These are phyloP conservation scores for Neomicropteryx cornuta DNA, from an alignment of 1,140 invertebrate genomes.

Conservation along the genomic window DNA sequence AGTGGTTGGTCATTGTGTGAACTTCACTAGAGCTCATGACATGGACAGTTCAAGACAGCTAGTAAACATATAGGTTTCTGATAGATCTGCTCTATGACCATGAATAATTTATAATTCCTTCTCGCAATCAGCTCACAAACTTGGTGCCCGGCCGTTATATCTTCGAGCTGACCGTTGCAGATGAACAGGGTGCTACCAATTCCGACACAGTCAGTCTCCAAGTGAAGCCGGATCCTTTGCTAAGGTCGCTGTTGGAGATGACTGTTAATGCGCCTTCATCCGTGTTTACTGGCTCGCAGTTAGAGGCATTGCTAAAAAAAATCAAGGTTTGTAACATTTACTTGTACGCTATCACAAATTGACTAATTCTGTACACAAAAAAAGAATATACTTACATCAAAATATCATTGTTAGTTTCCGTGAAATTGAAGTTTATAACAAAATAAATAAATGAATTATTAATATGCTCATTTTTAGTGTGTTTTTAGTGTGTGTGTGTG, in stretches of 20 bases:
- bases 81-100: no score
- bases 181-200: conserved; percentile 74
- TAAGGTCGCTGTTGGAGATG: conserved; percentile 69
- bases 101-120: not conserved
- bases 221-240: conserved; percentile 69
- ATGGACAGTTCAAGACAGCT: no score
- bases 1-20: no score
- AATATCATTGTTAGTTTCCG: no score
- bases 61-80: no score
- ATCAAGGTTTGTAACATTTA: conserved; percentile 45
- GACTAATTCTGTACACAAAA: not conserved
- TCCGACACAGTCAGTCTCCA: conserved; percentile 75
- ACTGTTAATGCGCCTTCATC: conserved; percentile 62
- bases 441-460: no score
- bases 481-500: no score
- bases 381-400: no score
- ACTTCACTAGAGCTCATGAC: no score
- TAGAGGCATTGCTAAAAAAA: conserved; percentile 62
- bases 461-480: no score
- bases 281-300: conserved; percentile 61
- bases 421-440: no score
- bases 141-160: conserved; percentile 79
- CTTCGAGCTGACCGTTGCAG: conserved; percentile 78
- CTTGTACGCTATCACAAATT: not conserved
- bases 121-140: conserved; percentile 55